phyloP scores from a whole-genome alignment of 1,140 invertebrate species.

The Druon quercuslanigerum region DNA sequence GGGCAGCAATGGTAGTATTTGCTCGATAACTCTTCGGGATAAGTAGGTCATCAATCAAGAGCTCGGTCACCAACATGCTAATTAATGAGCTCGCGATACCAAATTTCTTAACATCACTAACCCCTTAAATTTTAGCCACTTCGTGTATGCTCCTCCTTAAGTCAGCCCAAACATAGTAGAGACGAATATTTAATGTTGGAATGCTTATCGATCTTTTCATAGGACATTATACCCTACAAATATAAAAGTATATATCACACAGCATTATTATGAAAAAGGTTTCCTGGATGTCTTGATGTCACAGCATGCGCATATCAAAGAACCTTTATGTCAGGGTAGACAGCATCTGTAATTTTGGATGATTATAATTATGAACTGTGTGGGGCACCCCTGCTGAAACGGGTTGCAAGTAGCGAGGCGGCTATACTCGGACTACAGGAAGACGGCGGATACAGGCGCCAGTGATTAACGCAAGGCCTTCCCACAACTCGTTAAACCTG shows the following conservation, averaged over 20 bases:
- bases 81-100: slow-evolving; percentile 14
- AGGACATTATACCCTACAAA: no score
- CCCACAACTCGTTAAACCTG: slow-evolving; percentile 34
- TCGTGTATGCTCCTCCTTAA: no score
- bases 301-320: not conserved
- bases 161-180: no score
- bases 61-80: not conserved
- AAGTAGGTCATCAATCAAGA: slow-evolving; percentile 20
- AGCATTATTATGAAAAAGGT: no score
- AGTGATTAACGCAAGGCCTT: not conserved
- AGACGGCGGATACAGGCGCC: slow-evolving; percentile 33
- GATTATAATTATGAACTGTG: slow-evolving; percentile 44
- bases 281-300: not conserved
- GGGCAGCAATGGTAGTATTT: not conserved
- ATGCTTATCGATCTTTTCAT: no score
- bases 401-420: slow-evolving; percentile 35
- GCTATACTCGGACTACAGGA: not conserved
- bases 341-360: not conserved
- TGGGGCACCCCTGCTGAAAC: slow-evolving; percentile 27
- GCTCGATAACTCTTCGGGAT: not conserved
- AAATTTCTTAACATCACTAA: not conserved
- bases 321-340: slow-evolving; percentile 4
- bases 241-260: no score
- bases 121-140: slow-evolving; percentile 3
- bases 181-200: no score